Conservation (phyloP, 2,113 vertebrate genomes). For the Micromys minutus region DNA sequence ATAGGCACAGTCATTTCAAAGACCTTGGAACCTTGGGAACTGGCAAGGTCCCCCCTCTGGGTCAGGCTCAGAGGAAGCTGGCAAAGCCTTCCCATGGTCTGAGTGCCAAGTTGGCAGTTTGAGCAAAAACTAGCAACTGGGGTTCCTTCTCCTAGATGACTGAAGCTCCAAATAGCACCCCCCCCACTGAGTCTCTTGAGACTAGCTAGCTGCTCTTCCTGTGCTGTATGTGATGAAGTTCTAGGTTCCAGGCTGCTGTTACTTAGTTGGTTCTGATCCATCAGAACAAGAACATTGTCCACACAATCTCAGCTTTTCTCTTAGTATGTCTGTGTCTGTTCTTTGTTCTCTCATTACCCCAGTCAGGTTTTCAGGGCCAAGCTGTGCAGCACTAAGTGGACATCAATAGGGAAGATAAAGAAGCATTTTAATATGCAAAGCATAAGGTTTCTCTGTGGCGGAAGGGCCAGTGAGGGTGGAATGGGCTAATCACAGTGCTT, state of each 20-base stretch:
- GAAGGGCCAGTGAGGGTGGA: not conserved
- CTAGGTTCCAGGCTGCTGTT: too few relatives aligned
- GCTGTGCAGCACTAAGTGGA: not conserved
- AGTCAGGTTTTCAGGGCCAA: not conserved
- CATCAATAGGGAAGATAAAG: not conserved
- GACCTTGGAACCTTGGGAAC: not conserved
- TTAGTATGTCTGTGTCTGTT: not conserved
- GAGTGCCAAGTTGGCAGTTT: not conserved
- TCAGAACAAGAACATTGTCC: not conserved
- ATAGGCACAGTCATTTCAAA: not conserved
- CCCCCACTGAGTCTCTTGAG: not conserved
- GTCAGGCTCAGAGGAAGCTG: not conserved
- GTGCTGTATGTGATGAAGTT: not conserved
- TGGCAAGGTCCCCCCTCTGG: too few relatives aligned
- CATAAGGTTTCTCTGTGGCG: not conserved
- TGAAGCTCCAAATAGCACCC: not conserved
- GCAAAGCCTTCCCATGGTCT: not conserved
- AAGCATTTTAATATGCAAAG: slow-evolving; percentile 14
- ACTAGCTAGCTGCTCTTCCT: not conserved
- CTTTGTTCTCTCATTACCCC: not conserved
- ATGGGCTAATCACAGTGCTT: not conserved
- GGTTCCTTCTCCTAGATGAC: not conserved
- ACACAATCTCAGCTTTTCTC: not conserved
- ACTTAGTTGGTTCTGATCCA: too few relatives aligned
- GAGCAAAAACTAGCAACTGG: not conserved